A percentile compares a stretch with the other conserved stretches of the same genome.
phyloP scores from a whole-genome alignment of 1,140 invertebrate species.

The Solenopsis invicta region DNA sequence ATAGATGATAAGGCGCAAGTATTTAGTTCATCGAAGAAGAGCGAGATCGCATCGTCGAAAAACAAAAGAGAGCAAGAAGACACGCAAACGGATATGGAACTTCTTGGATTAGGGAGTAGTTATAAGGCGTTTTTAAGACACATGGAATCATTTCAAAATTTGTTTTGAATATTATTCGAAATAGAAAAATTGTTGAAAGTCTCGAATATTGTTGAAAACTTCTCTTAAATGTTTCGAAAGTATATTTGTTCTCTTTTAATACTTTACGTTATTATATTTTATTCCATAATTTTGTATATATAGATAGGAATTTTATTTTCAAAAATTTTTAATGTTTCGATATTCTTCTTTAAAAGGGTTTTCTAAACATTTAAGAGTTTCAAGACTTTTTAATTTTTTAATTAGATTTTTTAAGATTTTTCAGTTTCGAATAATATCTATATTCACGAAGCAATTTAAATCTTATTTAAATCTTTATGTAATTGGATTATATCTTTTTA shows the following conservation, averaged over 20 bases:
- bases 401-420: neutral
- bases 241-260: neutral
- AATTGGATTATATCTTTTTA: conserved; percentile 1
- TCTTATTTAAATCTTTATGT: neutral
- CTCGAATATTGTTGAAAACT: conserved; percentile 1
- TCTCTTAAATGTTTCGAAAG: conserved; percentile 13
- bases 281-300: neutral
- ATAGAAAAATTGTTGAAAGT: conserved; percentile 2
- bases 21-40: conserved; percentile 49
- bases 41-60: conserved; percentile 19
- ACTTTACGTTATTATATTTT: neutral
- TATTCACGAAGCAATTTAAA: conserved; percentile 12
- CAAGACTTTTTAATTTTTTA: neutral
- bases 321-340: neutral
- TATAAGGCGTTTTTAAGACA: neutral
- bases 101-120: neutral
- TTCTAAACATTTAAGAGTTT: conserved; percentile 18
- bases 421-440: conserved; percentile 1
- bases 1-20: conserved; percentile 78
- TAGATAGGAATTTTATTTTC: neutral
- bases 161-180: conserved; percentile 27
- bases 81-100: neutral
- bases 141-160: neutral
- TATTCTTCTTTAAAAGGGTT: neutral
- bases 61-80: conserved; percentile 10